Evolutionary conservation across 2,113 vertebrate genomes (phyloP), one percentile per base, ranked within the genome.

Genomic region (Erythrolamprus reginae): DNA sequence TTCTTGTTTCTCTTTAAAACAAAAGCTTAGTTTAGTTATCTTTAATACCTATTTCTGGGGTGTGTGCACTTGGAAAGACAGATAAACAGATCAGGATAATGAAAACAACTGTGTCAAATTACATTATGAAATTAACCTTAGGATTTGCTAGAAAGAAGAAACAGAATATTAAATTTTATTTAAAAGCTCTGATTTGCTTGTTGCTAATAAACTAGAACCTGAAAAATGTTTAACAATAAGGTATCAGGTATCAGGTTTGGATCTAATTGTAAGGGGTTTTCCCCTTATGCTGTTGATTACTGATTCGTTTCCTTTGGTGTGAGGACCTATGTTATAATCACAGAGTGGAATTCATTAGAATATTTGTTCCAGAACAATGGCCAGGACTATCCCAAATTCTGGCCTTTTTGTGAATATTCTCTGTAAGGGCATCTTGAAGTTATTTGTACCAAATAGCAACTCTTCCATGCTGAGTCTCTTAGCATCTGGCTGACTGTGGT

Each of bases 1-100:
- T 65, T 58, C 55, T 86, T 91, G 90, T 91, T 88, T 50, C 83
- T 51, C 3, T 51, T 82, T 82, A 50, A 84, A 91, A 88, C 53
- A 91, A 88, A 61, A 42, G 5, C 28, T 21, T 15, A 82, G 55
- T 42, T 33, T 87, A 56, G 42, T 70, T 47, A 82, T 38, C 12
- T 77, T 26, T n/a, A 52, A 5, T 77, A 82, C 47, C 12, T 28
- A 26, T 48, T 77, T 26, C 70, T 77, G 33, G 33, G 13, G 15
- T 10, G 10, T 8, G 15, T 28, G 47, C 47, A 47, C 53, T 47
- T 87, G 42, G 17, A 42, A 17, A 77, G 33, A 42, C 17, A 77
- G 70, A 42, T 77, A 42, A 58, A 55, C 50, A 90, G 15, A 4
- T n/a, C 48, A 86, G 12, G n/a, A 53, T 82, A 42, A 42, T 23